phyloP scores from a whole-genome alignment of 37 sponge, comb jelly and placozoan genomes.

The Chondrilla cf. caribensis region DNA sequence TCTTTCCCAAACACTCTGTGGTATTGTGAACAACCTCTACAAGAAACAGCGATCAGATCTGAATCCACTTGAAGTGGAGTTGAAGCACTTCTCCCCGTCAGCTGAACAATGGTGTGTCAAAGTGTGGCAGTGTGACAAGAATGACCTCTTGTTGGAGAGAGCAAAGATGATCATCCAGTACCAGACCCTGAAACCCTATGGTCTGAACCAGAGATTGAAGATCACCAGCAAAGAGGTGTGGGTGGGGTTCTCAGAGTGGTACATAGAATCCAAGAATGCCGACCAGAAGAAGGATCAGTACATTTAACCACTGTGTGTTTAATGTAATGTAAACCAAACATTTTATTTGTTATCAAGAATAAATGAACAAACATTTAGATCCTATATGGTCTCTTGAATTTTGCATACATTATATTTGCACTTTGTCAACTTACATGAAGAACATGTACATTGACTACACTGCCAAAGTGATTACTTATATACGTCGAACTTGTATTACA shows the following conservation, averaged over 20 bases:
- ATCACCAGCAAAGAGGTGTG: slow-evolving; percentile 1
- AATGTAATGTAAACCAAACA: no score
- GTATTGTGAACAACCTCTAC: slow-evolving; percentile 3
- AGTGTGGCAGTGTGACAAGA: neutral
- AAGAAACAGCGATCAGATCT: neutral
- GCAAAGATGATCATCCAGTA: slow-evolving; percentile 3
- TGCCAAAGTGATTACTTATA: no score
- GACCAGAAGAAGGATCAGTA: no score
- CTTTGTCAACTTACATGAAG: no score
- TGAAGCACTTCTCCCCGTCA: slow-evolving; percentile 10
- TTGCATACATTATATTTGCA: no score
- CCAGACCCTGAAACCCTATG: neutral
- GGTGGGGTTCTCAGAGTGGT: neutral
- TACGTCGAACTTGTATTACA: no score
- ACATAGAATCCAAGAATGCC: neutral
- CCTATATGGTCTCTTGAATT: no score
- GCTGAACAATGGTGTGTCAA: neutral
- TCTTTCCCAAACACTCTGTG: slow-evolving; percentile 11
- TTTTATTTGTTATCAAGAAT: no score
- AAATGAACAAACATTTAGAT: no score
- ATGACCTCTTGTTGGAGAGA: neutral
- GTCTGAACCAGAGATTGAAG: neutral
- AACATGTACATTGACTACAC: no score
- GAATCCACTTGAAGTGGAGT: slow-evolving; percentile 19
- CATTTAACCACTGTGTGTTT: no score